Evolutionary conservation across 1,140 invertebrate species (phyloP).

Genomic region (Drosophila jambulina): DNA sequence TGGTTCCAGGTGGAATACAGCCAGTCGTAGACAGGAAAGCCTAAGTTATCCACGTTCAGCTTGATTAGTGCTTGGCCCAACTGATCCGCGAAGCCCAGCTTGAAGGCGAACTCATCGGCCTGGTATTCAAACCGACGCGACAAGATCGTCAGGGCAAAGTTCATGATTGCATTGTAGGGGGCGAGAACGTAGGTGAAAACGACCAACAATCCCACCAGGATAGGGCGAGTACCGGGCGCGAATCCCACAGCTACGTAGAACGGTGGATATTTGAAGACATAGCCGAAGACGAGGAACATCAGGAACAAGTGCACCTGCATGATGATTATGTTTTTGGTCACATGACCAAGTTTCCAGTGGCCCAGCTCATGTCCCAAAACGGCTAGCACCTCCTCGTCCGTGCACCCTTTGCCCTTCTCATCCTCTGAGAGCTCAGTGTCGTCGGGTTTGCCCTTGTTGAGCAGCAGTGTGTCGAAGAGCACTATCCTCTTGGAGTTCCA

Average conservation of each 20-base stretch:
- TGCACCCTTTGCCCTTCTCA: conserved; percentile 91
- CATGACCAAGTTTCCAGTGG: conserved; percentile 98
- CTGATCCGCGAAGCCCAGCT: conserved; percentile 90
- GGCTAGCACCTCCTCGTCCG: conserved; percentile 96
- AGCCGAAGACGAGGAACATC: conserved; percentile 95
- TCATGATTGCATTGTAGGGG: conserved; percentile 95
- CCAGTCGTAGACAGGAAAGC: conserved; percentile 96
- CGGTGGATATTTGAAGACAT: conserved; percentile 91
- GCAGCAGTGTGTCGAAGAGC: conserved; percentile 96
- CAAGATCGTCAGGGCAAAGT: conserved; percentile 89
- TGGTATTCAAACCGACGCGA: conserved; percentile 96
- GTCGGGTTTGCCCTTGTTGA: conserved; percentile 81
- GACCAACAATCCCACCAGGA: conserved; percentile 96
- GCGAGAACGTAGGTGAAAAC: conserved; percentile 96
- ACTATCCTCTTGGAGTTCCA: conserved; percentile 99
- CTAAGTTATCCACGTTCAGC: conserved; percentile 97
- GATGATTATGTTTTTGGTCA: conserved; percentile 94
- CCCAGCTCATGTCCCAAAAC: conserved; percentile 98
- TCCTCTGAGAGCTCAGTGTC: conserved; percentile 84
- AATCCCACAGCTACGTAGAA: conserved; percentile 97
- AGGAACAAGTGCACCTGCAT: conserved; percentile 91
- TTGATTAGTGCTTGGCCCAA: conserved; percentile 95
- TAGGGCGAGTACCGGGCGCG: conserved; percentile 90
- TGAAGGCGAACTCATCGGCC: conserved; percentile 97
- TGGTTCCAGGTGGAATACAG: conserved; percentile 97